Evolutionary conservation across 2,113 vertebrate genomes (phyloP).

Genomic region (Catharus fuscescens): DNA sequence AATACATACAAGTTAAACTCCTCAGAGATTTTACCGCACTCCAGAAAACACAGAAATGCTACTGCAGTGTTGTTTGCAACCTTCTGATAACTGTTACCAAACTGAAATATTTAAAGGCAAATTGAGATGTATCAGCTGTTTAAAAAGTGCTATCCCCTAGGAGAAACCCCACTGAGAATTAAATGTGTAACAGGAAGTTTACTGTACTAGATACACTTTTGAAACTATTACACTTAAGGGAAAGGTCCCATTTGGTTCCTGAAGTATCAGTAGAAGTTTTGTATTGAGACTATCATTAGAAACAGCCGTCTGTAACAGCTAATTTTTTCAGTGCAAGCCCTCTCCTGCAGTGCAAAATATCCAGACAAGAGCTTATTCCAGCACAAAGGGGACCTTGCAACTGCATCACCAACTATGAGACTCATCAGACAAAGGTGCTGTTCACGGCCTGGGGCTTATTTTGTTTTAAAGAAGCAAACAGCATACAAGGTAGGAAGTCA

Average conservation of each 20-base stretch:
- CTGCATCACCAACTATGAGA: background rate
- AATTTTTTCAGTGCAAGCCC: background rate
- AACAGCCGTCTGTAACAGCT: background rate
- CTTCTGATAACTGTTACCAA: background rate
- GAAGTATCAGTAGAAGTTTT: background rate
- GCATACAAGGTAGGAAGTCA: background rate
- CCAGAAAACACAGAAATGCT: background rate
- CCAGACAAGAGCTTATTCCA: background rate
- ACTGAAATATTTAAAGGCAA: background rate
- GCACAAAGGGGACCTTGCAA: slow-evolving; percentile 30
- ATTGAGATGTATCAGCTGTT: background rate
- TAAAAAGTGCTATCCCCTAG: background rate
- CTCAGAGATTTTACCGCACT: background rate
- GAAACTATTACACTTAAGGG: background rate
- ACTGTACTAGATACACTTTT: background rate
- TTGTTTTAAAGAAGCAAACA: background rate
- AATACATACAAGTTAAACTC: background rate
- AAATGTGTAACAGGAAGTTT: background rate
- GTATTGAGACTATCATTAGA: background rate
- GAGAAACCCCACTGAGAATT: background rate
- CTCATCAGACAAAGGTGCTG: slow-evolving; percentile 25
- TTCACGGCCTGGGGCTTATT: background rate
- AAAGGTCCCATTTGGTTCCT: background rate
- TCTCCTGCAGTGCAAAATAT: background rate
- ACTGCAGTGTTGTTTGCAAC: background rate